Evolutionary conservation across 2,888 invertebrate species (phyloP), one percentile per base, ranked within the genome.

Genomic region (Penaeus monodon): DNA sequence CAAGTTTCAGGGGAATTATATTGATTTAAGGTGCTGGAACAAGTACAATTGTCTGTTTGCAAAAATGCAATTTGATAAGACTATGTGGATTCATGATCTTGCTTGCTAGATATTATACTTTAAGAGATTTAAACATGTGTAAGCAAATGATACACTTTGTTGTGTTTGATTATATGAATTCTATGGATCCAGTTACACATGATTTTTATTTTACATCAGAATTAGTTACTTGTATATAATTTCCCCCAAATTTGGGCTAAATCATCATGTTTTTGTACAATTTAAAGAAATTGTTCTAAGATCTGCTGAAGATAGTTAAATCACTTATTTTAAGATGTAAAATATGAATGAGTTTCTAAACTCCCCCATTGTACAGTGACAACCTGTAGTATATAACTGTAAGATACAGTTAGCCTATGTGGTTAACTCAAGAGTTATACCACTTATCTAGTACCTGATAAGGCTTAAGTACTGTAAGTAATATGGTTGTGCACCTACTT

Each of bases 21-120:
- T 84, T 88, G 84, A 84, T 84, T 86, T 84, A 88, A 88, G 88
- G 88, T 88, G 88, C 88, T 88, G 88, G 88, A 81, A 80, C 66
- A 84, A 86, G 88, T 88, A 88, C 88, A 88, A 88, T 84, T 88
- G 79, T 84, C 88, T 88, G 65, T 80, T 74, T 57, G 79, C 78
- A 83, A 86, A 85, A 86, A 63, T 83, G 86, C 82, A 82, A 81
- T 86, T 57, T 86, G 78, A 82, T 86, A 86, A 81, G 79, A 86
- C 79, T 86, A 73, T 63, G 86, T 82, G 79, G 70, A 78, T 82
- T 78, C 86, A 80, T 79, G 74, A 70, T 57, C 73, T 68, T 83
- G 82, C 82, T 86, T 86, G 83, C 83, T 86, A 86, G 82, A 83
- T 85, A 82, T 86, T 86, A 86, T 86, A 86, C 64, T 76, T 86